These are phyloP conservation scores for Lissonota sp. DNA, from an alignment of 2,888 invertebrate species.

Conservation along the genomic window DNA sequence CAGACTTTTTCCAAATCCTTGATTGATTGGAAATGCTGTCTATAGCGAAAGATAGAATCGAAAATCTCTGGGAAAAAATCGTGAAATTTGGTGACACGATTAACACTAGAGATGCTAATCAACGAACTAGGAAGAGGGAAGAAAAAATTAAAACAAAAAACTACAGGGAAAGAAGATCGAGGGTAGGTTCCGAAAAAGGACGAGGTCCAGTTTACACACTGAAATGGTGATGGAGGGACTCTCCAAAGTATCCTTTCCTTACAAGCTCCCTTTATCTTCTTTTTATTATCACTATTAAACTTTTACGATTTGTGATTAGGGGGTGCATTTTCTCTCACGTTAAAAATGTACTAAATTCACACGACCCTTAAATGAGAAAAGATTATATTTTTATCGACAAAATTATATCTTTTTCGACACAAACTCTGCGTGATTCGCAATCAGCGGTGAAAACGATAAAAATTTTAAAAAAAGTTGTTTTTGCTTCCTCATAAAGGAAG, in stretches of 20 bases:
- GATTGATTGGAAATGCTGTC: slow-evolving; percentile 10
- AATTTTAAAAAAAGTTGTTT: too few relatives aligned
- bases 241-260: slow-evolving; percentile 56
- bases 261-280: slow-evolving; percentile 16
- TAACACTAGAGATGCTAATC: neutral
- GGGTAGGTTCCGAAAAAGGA: slow-evolving; percentile 34
- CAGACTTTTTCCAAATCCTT: too few relatives aligned
- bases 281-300: neutral
- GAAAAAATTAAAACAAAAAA: neutral
- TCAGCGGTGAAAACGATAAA: too few relatives aligned
- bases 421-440: too few relatives aligned
- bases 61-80: slow-evolving; percentile 39
- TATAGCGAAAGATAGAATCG: slow-evolving; percentile 41
- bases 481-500: too few relatives aligned
- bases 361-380: too few relatives aligned
- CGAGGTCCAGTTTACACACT: slow-evolving; percentile 41
- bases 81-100: slow-evolving; percentile 37
- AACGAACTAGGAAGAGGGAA: neutral
- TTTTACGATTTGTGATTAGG: slow-evolving; percentile 29
- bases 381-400: too few relatives aligned
- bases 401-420: too few relatives aligned
- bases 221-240: slow-evolving; percentile 60
- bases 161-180: slow-evolving; percentile 24
- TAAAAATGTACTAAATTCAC: too few relatives aligned
- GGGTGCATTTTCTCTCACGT: slow-evolving; percentile 27